phyloP scores from a whole-genome alignment of 2,797 vertebrate species.

The Amniataba percoides region DNA sequence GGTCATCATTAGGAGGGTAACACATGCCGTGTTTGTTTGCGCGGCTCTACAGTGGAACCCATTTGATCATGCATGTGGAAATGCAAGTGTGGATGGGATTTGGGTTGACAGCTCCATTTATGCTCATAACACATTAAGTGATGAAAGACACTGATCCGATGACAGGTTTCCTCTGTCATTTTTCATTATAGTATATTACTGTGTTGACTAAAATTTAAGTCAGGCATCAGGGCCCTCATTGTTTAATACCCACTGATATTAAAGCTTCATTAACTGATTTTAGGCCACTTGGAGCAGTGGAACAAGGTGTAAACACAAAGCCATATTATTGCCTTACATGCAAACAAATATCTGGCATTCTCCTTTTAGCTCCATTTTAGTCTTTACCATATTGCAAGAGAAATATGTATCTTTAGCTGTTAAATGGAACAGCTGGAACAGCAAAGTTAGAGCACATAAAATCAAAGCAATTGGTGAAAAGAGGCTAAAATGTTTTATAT shows the following conservation, averaged over 20 bases:
- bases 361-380: neutral
- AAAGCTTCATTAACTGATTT: neutral
- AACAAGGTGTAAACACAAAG: neutral
- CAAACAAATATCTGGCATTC: neutral
- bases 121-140: constrained; percentile 8
- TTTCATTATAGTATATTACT: neutral
- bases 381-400: neutral
- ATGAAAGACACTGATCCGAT: constrained; percentile 40
- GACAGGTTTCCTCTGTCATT: neutral
- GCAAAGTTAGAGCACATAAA: neutral
- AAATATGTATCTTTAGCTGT: neutral
- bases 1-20: constrained; percentile 58
- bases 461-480: neutral
- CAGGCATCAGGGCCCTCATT: neutral
- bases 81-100: neutral
- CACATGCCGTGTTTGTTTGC: constrained; percentile 34
- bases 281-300: neutral
- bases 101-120: neutral
- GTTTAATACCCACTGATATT: neutral
- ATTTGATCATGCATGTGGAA: constrained; percentile 37
- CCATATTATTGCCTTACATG: neutral
- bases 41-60: constrained; percentile 25
- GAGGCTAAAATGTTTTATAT: neutral
- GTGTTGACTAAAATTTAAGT: neutral
- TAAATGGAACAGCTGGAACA: neutral